Percentiles rank a stretch among this genome's conserved stretches.
These are phyloP conservation scores for Gymnodraco acuticeps DNA, from an alignment of 2,797 vertebrate genomes.

Conservation along the genomic window DNA sequence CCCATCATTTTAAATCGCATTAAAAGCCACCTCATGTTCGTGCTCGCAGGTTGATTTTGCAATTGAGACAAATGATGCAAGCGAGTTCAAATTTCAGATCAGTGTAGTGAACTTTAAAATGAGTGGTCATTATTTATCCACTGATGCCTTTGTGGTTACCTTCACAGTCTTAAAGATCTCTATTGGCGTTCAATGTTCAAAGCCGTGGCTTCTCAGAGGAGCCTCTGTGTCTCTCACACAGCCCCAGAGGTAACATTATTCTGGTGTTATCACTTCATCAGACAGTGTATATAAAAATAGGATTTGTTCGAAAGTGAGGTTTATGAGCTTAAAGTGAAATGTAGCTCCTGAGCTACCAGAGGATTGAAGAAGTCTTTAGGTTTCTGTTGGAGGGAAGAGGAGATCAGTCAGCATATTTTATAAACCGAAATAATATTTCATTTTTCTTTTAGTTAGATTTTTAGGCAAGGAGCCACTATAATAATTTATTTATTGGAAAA, in stretches of 20 bases:
- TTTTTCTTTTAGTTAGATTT: conserved; percentile 6
- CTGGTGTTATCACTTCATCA: conserved; percentile 51
- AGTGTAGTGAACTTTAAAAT: conserved; percentile 3
- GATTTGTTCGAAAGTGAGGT: conserved; percentile 53
- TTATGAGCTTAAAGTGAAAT: conserved; percentile 32
- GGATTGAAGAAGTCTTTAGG: conserved; percentile 47
- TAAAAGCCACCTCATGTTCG: conserved; percentile 1
- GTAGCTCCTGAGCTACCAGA: conserved; percentile 31
- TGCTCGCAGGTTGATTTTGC: conserved; percentile 23
- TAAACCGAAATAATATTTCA: conserved; percentile 14
- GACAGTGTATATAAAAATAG: conserved; percentile 46
- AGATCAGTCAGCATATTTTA: conserved; percentile 24
- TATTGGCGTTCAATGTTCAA: conserved; percentile 29
- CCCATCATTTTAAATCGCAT: conserved; percentile 24
- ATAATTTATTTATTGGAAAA: conserved; percentile 35
- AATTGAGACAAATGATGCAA: conserved; percentile 19
- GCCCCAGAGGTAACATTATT: conserved; percentile 55
- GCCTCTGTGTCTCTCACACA: conserved; percentile 44
- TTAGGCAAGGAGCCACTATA: conserved; percentile 2
- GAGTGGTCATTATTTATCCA: conserved; percentile 29
- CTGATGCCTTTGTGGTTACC: conserved; percentile 25
- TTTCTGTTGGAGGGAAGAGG: conserved; percentile 2
- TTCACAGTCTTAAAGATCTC: conserved; percentile 12
- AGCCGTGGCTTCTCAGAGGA: conserved; percentile 47
- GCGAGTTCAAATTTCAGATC: conserved; percentile 30